Percentiles rank a stretch among this genome's conserved stretches.
These are phyloP conservation scores for Itoplectis maculator DNA, from an alignment of 2,888 invertebrate species.

Conservation along the genomic window DNA sequence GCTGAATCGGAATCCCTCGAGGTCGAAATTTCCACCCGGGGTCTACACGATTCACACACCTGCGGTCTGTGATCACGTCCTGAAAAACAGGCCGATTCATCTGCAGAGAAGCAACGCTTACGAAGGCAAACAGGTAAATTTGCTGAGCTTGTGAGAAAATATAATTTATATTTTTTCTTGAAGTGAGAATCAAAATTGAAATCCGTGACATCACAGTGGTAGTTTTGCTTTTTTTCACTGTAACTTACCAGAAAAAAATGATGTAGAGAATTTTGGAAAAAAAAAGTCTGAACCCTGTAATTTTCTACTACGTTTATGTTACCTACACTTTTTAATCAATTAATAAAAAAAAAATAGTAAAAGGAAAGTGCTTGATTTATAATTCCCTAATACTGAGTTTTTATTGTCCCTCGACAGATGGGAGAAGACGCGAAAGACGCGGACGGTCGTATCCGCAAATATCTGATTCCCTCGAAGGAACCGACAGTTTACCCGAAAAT, in stretches of 20 bases:
- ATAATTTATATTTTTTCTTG: too few species aligned
- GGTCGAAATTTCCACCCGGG: slow-evolving; percentile 68
- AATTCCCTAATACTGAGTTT: not conserved
- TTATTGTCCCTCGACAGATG: slow-evolving; percentile 35
- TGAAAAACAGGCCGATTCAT: slow-evolving; percentile 70
- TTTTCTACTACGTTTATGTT: too few species aligned
- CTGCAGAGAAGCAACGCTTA: slow-evolving; percentile 67
- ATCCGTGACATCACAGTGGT: too few species aligned
- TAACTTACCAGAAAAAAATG: too few species aligned
- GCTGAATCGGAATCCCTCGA: slow-evolving; percentile 16
- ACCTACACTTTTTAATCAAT: too few species aligned
- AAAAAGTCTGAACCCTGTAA: too few species aligned
- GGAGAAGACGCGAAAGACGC: slow-evolving; percentile 43
- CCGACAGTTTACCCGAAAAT: slow-evolving; percentile 87
- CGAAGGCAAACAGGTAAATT: slow-evolving; percentile 71
- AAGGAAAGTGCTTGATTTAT: not conserved
- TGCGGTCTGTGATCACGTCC: slow-evolving; percentile 64
- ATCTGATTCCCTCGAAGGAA: slow-evolving; percentile 86
- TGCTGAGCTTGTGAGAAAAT: too few species aligned
- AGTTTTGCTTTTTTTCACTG: too few species aligned
- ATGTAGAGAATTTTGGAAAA: too few species aligned
- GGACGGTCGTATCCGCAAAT: slow-evolving; percentile 38
- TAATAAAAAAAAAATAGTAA: too few species aligned
- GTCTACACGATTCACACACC: slow-evolving; percentile 70
- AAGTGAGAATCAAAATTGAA: too few species aligned